A percentile compares a stretch with the other conserved stretches of the same genome.
phyloP scores from a whole-genome alignment of 2,113 vertebrate genomes.

The Burhinus oedicnemus region DNA sequence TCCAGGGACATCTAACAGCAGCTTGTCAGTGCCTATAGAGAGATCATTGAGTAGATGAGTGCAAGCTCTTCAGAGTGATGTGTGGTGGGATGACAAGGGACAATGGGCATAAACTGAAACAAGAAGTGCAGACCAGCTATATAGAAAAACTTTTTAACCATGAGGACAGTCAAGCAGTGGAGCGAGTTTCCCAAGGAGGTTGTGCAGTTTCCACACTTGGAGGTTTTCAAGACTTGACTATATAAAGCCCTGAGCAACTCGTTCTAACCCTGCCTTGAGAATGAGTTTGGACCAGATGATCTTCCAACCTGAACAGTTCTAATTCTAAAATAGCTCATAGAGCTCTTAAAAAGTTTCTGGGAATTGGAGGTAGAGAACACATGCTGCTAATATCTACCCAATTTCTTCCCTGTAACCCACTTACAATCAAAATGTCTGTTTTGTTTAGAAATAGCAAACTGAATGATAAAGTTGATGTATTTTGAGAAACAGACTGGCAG shows the following conservation, averaged over 20 bases:
- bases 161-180: neutral
- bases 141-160: neutral
- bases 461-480: neutral
- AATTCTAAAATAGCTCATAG: neutral
- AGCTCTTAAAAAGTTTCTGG: neutral
- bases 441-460: constrained; percentile 39
- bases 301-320: neutral
- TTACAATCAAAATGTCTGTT: constrained; percentile 20
- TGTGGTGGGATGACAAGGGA: neutral
- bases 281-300: neutral
- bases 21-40: neutral
- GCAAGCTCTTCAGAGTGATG: neutral
- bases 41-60: neutral
- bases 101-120: neutral
- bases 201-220: neutral
- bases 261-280: neutral
- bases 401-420: neutral
- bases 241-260: neutral
- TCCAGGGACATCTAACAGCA: neutral
- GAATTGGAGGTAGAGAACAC: neutral
- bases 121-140: neutral
- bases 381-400: neutral
- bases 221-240: neutral
- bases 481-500: constrained; percentile 23
- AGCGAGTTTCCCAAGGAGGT: neutral